phyloP scores from a whole-genome alignment of 2,888 invertebrate genomes.

The Lasius platythorax region DNA sequence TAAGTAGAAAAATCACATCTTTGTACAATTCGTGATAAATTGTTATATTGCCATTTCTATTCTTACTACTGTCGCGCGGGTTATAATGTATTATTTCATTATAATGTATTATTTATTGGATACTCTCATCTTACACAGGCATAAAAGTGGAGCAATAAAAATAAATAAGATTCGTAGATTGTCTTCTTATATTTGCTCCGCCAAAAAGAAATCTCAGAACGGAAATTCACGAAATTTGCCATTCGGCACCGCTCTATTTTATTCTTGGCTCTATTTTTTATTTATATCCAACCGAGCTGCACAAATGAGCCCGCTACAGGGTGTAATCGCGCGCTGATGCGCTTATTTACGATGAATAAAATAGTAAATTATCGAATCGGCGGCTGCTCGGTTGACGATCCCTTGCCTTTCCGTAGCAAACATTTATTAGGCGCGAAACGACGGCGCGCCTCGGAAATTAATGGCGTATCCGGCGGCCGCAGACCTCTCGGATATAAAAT shows the following conservation, averaged over 20 bases:
- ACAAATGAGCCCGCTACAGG: background rate
- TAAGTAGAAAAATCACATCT: background rate
- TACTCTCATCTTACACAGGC: background rate
- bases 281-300: constrained; percentile 40
- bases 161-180: background rate
- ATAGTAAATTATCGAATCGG: constrained; percentile 75
- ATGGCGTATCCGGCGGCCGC: constrained; percentile 69
- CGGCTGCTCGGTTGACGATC: constrained; percentile 61
- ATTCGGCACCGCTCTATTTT: background rate
- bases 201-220: background rate
- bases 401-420: constrained; percentile 59
- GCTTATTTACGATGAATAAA: constrained; percentile 68
- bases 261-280: constrained; percentile 29
- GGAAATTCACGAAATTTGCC: background rate
- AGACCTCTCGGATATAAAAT: constrained; percentile 72
- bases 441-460: constrained; percentile 74
- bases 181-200: background rate
- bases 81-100: background rate
- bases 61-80: background rate
- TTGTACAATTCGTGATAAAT: background rate
- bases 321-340: constrained; percentile 54
- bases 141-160: background rate
- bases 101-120: background rate
- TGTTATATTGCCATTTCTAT: background rate
- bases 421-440: constrained; percentile 75